Base-by-base conservation (phyloP, 2,888 invertebrate genomes). In the Epistrophella euchroma region DNA sequence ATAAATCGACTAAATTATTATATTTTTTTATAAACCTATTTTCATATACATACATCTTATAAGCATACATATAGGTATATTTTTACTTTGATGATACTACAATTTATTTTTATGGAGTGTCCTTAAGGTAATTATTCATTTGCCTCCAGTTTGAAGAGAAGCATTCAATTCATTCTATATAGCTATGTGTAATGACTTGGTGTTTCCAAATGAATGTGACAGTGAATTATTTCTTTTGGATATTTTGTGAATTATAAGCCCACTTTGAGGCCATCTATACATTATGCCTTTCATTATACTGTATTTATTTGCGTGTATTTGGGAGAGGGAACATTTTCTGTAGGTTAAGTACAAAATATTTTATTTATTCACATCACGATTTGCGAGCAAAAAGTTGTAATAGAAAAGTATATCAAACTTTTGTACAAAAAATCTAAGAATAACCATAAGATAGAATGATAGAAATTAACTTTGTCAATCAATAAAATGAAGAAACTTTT, bases 31-130 rank as follows among this genome's bases (percentile, higher is more conserved):
- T 25, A 15, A 11, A 22, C 22, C 6, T 25, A 6, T 28, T n/a
- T n/a, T n/a, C 28, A 25, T 4, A 28, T 28, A 28, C 0, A 28
- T 6, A 4, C 4, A 28, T 4, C 2, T 0, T 28, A 28, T 6
- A 6, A 7, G 9, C 32, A 32, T 32, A 32, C 1, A 0, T 32
- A 32, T 28, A 37, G 3, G 15, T 60, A 13, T 37, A 40, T 62
- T 55, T 45, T 55, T 6, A 40, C 56, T 74, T 55, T 64, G 75
- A 13, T 47, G 35, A 56, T 56, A 45, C 37, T 45, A 66, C 52
- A 75, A 35, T 66, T 68, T 76, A 56, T 68, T 58, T 76, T 76
- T 58, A 47, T 68, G 17, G 47, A 35, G n/a, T 76, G 47, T 68
- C 75, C 56, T 68, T 58, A 66, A 66, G 35, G 32, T 66, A 66